Evolutionary conservation across 2,888 invertebrate genomes (phyloP), one percentile per base, ranked within the genome.

Genomic region (Thelaira solivaga): DNA sequence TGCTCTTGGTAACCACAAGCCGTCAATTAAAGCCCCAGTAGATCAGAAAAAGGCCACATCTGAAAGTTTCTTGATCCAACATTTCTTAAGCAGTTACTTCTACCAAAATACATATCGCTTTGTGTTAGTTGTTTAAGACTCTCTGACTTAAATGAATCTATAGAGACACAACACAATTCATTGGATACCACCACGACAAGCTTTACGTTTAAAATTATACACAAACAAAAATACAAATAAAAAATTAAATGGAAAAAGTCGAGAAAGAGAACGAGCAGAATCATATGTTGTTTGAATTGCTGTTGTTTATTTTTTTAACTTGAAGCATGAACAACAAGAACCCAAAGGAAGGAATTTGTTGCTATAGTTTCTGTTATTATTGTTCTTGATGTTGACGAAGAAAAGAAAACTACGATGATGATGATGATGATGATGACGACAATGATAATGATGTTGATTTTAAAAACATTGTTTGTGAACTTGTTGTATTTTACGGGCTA

Each of bases 351-450:
- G 61, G 61, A 76, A 72, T 68, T 69, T 69, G 69, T 49, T 77
- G 61, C 72, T 55, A 67, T 68, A 77, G 62, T 62, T 77, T 49
- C 62, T 68, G 45, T 55, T 72, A 65, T 59, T 67, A 53, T 72
- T 76, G 59, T 65, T 69, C 45, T 55, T 18, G 18, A 10, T 36
- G 34, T 29, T 53, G 62, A 43, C 29, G 55, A 43, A 49, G 49
- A 16, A 34, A 64, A 49, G 11, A 51, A 59, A 18, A 45, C n/a
- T n/a, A 51, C 11, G 73, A 73, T 11, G 51, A 76, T 26, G 31
- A 51, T 34, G 47, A 39, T 45, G 36, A 67, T 36, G 64, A 47
- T 29, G 43, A 20, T 34, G 34, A 45, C 43, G 34, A 41, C 34
- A 67, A 67, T 57, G 77, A 53, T 55, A 55, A 59, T 73, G 49